Conservation (phyloP, 1,140 invertebrate genomes). For the Euwallacea fornicatus region DNA sequence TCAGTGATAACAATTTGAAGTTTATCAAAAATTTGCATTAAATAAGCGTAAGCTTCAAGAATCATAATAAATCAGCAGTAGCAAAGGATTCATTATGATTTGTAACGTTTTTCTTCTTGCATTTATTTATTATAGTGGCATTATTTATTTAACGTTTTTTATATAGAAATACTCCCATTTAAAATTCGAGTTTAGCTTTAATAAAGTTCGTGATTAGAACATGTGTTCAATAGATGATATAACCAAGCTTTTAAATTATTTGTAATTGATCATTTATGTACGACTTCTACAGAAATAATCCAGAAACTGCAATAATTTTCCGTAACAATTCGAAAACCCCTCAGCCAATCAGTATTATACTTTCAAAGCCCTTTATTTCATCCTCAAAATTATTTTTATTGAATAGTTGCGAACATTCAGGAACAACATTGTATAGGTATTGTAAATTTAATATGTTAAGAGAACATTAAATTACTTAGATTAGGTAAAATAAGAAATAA, state of each 20-base stretch:
- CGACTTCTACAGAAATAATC: not conserved
- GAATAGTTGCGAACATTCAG: not conserved
- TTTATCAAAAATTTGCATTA: not conserved
- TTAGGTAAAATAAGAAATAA: not conserved
- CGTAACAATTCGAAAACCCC: too few relatives aligned
- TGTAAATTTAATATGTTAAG: slow-evolving; percentile 11
- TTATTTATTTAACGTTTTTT: not conserved
- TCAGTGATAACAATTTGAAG: not conserved
- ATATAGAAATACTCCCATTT: not conserved
- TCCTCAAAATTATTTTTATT: too few relatives aligned
- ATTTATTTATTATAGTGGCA: not conserved
- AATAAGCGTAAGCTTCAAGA: not conserved
- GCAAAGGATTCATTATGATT: not conserved
- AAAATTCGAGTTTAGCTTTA: not conserved
- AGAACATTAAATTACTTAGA: not conserved
- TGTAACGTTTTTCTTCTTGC: slow-evolving; percentile 4
- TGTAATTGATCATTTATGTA: not conserved
- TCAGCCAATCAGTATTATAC: too few relatives aligned
- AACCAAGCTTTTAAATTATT: not conserved
- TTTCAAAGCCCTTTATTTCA: too few relatives aligned
- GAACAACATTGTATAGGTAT: not conserved
- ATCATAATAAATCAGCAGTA: not conserved
- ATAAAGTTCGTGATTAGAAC: not conserved
- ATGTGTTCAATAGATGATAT: not conserved
- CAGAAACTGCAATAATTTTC: too few relatives aligned